Evolutionary conservation across 2,888 invertebrate genomes (phyloP).

Genomic region (Rhyacophila evoluta): DNA sequence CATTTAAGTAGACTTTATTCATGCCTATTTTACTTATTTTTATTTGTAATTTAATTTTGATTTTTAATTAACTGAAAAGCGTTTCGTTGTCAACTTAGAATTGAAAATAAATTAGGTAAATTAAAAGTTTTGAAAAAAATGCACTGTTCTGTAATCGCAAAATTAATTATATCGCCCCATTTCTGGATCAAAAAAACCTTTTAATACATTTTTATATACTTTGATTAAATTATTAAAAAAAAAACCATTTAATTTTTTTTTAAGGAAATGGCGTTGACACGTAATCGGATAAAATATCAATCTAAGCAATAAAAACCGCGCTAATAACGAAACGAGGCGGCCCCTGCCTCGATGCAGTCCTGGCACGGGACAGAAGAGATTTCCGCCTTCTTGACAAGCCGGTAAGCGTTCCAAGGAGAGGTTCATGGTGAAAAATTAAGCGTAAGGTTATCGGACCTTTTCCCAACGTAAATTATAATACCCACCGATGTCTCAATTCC

Average conservation of each 20-base stretch:
- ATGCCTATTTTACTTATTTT: no score
- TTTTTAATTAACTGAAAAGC: no score
- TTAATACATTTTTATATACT: no score
- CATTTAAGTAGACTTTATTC: no score
- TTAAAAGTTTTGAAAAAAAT: no score
- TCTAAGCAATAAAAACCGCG: neutral
- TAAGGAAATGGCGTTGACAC: neutral
- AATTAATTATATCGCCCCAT: no score
- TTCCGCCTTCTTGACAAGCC: conserved; percentile 42
- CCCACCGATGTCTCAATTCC: conserved; percentile 39
- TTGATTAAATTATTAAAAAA: no score
- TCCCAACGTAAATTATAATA: conserved; percentile 36
- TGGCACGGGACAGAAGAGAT: conserved; percentile 44
- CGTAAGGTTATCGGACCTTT: conserved; percentile 27
- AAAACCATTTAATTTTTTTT: neutral
- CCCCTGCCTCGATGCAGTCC: neutral
- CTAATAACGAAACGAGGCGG: neutral
- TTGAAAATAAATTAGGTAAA: no score
- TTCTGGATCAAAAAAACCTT: no score
- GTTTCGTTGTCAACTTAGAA: no score
- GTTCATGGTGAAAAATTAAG: conserved; percentile 42
- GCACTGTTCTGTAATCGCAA: no score
- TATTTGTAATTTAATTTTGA: no score
- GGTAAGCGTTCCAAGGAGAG: conserved; percentile 29
- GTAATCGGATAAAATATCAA: conserved; percentile 6